These are phyloP conservation scores for Micrasema longulum DNA, from an alignment of 1,140 invertebrate genomes.

Conservation along the genomic window DNA sequence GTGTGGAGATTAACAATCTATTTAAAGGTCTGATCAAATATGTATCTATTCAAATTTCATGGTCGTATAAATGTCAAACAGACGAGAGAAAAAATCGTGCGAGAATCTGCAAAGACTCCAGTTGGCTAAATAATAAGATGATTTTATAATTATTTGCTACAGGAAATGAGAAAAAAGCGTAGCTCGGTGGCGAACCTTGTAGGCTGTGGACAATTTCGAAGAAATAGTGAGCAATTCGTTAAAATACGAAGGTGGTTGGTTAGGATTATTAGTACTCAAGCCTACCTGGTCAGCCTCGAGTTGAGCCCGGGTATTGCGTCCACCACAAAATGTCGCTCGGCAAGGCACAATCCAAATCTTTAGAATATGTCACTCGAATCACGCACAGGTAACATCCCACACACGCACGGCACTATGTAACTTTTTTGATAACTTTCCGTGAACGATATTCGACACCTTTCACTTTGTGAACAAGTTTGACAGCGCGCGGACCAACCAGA, in stretches of 20 bases:
- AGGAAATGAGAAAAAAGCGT: not conserved
- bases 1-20: conserved; percentile 10
- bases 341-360: not conserved
- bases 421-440: conserved; percentile 28
- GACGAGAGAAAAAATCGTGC: not conserved
- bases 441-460: conserved; percentile 24
- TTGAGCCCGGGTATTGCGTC: not conserved
- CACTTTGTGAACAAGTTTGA: conserved; percentile 23
- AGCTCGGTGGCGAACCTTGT: not conserved
- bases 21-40: conserved; percentile 39
- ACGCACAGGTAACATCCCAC: conserved; percentile 15
- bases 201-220: not conserved
- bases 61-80: conserved; percentile 33
- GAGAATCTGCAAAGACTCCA: conserved; percentile 20
- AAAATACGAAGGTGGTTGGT: not conserved
- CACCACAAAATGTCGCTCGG: conserved; percentile 20
- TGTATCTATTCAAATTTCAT: conserved; percentile 30
- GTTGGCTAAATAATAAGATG: too few species aligned
- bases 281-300: conserved; percentile 11
- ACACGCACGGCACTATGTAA: conserved; percentile 17
- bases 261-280: not conserved
- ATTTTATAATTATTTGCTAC: too few species aligned
- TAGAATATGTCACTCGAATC: conserved; percentile 20
- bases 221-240: not conserved
- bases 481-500: not conserved